Evolutionary conservation across 1,140 invertebrate genomes (phyloP), one percentile per base, ranked within the genome.

Genomic region (Conopomorpha cramerella): DNA sequence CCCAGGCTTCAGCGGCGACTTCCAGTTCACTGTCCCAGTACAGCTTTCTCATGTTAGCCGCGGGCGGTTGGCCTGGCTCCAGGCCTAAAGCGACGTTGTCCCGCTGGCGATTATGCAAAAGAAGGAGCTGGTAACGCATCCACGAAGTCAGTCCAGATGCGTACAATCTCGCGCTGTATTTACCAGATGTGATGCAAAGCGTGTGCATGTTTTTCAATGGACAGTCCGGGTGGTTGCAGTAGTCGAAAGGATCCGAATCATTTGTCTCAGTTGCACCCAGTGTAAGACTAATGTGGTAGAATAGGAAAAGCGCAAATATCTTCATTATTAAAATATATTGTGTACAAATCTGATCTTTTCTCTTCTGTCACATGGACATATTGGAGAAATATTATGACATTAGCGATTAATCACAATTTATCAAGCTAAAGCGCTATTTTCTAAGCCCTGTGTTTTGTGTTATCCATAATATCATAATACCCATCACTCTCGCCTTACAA

Each of bases 21-120:
- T 74, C 70, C 0, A 74, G 50, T 34, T 74, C 67, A 16, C 66
- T 64, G 34, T 74, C 70, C 70, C 70, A 74, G 28, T 74, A 74
- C 55, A 74, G 59, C 28, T 72, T 74, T 3, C 70, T 51, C 70
- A 74, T 74, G 37, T 74, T 74, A 8, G 67, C 45, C 8, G 70
- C 70, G 8, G 67, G 55, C 2, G 70, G 70, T 19, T 72, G 65
- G 0, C 63, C 70, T 3, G 67, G 52, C 36, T 74, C 65, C 3
- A 74, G 48, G 1, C 70, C 70, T 55, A 70, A 58, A 8, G 70
- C 70, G 19, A 74, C 64, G 18, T 74, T 72, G 41, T 74, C 70
- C 32, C 70, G 51, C 18, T 74, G 58, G 13, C 65, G 47, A 36
- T 74, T 74, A 31, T 74, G 70, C 17, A 72, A 33, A 30, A 68